Percentiles rank a stretch among this genome's conserved stretches.
phyloP scores from a whole-genome alignment of 37 sponge, comb jelly and placozoan genomes.

The Bolinopsis microptera region DNA sequence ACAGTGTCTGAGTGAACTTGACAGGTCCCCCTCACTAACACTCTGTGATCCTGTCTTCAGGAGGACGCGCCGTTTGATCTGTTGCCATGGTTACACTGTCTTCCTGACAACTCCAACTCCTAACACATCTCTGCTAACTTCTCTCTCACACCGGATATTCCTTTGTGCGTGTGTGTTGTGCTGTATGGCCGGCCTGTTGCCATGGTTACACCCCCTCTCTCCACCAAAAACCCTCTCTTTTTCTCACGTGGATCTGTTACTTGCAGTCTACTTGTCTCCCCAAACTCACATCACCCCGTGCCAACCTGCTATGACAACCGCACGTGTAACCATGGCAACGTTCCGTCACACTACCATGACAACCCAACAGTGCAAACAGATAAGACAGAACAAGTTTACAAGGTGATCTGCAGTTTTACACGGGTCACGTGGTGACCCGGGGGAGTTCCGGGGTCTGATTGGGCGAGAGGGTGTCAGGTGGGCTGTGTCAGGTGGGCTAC shows the following conservation, averaged over 20 bases:
- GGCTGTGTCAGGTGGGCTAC: background rate
- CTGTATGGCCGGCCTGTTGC: too few species aligned
- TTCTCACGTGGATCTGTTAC: background rate
- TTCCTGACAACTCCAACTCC: background rate
- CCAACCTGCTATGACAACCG: background rate
- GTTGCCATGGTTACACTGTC: background rate
- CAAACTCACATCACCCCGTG: background rate
- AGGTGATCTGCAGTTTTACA: background rate
- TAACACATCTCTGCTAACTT: background rate
- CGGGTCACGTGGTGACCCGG: background rate
- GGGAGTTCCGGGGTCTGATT: background rate
- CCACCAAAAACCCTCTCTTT: too few species aligned
- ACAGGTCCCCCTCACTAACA: background rate
- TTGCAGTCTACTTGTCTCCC: background rate
- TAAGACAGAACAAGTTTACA: background rate
- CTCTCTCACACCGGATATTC: background rate
- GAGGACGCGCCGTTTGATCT: too few species aligned
- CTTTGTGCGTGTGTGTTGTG: too few species aligned
- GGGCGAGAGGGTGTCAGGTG: background rate
- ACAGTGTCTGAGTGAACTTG: background rate
- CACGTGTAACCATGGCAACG: background rate
- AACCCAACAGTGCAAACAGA: background rate
- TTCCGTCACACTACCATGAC: background rate
- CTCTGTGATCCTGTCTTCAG: background rate
- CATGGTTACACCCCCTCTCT: too few species aligned